These are phyloP conservation scores for Xenopus borealis DNA, from an alignment of 2,113 vertebrate species.

Conservation along the genomic window DNA sequence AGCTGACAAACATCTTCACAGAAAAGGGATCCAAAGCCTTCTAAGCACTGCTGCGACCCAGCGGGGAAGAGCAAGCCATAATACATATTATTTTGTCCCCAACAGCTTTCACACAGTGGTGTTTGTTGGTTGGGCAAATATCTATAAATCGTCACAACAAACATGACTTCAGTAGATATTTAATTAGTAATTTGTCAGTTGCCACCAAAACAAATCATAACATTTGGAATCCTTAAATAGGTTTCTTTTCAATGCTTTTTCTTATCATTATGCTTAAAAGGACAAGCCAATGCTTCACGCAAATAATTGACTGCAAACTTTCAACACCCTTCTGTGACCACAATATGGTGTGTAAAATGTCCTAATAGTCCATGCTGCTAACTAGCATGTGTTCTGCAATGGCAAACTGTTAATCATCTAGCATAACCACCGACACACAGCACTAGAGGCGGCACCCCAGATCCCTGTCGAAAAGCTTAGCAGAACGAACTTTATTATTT, in stretches of 20 bases:
- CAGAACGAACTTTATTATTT: not conserved
- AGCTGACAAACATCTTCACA: not conserved
- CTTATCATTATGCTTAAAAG: not conserved
- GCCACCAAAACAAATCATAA: not conserved
- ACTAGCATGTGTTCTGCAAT: conserved; percentile 7
- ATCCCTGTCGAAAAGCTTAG: conserved; percentile 3
- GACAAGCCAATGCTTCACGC: not conserved
- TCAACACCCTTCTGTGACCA: not conserved
- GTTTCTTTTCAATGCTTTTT: not conserved
- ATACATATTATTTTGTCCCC: not conserved
- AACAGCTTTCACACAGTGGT: not conserved
- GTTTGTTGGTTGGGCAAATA: not conserved
- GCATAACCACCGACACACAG: too few species aligned
- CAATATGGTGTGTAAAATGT: conserved; percentile 4
- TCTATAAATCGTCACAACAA: not conserved
- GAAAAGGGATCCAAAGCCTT: not conserved
- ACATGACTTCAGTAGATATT: not conserved
- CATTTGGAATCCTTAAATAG: too few species aligned
- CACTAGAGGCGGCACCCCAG: too few species aligned
- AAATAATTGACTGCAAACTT: conserved; percentile 26
- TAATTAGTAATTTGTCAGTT: conserved; percentile 1
- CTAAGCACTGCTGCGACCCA: not conserved
- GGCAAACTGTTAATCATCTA: conserved; percentile 2
- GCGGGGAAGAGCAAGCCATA: not conserved
- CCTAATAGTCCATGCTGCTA: not conserved